Evolutionary conservation across 2,888 invertebrate genomes (phyloP).

Genomic region (Drosophila pseudotakahashii): DNA sequence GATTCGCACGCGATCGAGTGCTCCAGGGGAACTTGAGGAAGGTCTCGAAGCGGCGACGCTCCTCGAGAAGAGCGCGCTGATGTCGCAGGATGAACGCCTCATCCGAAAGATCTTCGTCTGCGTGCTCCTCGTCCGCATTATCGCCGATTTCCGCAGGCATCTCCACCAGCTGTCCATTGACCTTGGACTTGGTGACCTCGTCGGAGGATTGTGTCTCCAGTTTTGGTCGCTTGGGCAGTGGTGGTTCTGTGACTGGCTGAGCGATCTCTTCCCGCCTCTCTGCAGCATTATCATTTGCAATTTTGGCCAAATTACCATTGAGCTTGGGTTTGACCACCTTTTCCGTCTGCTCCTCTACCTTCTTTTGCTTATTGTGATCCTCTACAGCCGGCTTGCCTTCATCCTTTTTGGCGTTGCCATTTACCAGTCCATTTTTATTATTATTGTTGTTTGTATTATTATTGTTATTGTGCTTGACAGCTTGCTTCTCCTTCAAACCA

Average conservation of each 20-base stretch:
- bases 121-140: constrained; percentile 23
- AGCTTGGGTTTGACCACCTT: constrained; percentile 9
- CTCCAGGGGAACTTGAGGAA: constrained; percentile 84
- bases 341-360: not conserved
- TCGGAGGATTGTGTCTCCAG: not conserved
- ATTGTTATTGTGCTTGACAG: constrained; percentile 43
- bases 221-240: constrained; percentile 59
- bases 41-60: constrained; percentile 88
- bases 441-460: constrained; percentile 27
- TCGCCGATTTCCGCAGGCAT: not conserved
- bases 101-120: constrained; percentile 92
- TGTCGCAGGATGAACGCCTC: constrained; percentile 90
- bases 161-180: constrained; percentile 19
- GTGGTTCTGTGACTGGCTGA: constrained; percentile 18
- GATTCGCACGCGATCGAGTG: constrained; percentile 86
- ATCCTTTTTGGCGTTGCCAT: constrained; percentile 47
- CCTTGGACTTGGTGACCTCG: constrained; percentile 5
- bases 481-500: constrained; percentile 28
- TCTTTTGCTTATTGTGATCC: not conserved
- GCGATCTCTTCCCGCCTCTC: not conserved
- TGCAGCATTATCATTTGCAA: not conserved
- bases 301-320: constrained; percentile 57
- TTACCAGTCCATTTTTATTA: constrained; percentile 48
- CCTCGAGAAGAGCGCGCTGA: constrained; percentile 87
- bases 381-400: constrained; percentile 3